phyloP scores from a whole-genome alignment of 2,797 vertebrate genomes.

The Tinamus major region DNA sequence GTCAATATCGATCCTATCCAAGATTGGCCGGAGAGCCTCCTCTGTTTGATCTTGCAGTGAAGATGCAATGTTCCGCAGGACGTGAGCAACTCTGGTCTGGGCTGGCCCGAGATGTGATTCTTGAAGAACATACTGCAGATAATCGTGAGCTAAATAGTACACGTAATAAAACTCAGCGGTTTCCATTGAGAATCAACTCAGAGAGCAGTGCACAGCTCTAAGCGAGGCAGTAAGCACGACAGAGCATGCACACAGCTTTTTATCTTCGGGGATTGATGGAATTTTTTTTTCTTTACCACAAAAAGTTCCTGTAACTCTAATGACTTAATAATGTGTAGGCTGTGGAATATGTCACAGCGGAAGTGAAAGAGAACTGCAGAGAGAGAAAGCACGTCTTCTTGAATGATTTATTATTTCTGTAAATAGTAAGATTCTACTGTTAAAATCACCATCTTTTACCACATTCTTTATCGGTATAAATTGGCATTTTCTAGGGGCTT shows the following conservation, averaged over 20 bases:
- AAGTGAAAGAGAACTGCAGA: constrained; percentile 34
- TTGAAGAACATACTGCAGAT: constrained; percentile 69
- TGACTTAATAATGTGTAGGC: background rate
- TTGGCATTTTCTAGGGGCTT: constrained; percentile 29
- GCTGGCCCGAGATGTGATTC: background rate
- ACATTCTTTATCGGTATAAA: background rate
- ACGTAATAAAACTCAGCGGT: constrained; percentile 67
- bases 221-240: background rate
- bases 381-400: background rate
- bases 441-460: background rate
- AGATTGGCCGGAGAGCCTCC: constrained; percentile 32
- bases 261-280: constrained; percentile 23
- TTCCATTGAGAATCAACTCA: constrained; percentile 34
- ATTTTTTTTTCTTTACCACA: constrained; percentile 72
- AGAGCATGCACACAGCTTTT: background rate
- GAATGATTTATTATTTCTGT: constrained; percentile 37
- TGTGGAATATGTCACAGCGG: constrained; percentile 66
- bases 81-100: constrained; percentile 54
- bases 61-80: constrained; percentile 68
- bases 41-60: constrained; percentile 72
- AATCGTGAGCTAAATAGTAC: constrained; percentile 75
- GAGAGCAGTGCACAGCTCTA: background rate
- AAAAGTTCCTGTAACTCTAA: constrained; percentile 6
- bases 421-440: background rate
- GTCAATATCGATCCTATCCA: constrained; percentile 65